A percentile compares a stretch with the other conserved stretches of the same genome.
Conservation (phyloP, 2,797 vertebrate species). For the Thripadectes ignobilis region DNA sequence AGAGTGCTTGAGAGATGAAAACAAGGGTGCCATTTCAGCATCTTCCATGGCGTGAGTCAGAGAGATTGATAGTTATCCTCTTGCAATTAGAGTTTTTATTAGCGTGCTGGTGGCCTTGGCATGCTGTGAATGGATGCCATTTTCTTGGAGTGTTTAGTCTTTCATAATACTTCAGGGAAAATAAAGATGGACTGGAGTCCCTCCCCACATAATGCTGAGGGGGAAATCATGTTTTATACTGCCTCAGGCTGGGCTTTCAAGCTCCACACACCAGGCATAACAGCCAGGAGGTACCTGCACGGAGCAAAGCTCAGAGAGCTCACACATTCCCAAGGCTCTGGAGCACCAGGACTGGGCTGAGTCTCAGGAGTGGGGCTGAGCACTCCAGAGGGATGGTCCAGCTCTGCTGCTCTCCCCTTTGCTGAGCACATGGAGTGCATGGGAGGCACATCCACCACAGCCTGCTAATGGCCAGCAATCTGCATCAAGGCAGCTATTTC, state of each 20-base stretch:
- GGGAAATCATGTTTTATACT: not conserved
- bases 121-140: constrained; percentile 38
- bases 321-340: fast-evolving
- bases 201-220: not conserved
- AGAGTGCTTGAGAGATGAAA: not conserved
- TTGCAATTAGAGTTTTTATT: constrained; percentile 61
- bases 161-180: constrained; percentile 14
- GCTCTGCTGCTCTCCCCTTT: not conserved
- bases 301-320: not conserved
- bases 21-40: constrained; percentile 52
- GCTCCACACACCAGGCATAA: not conserved
- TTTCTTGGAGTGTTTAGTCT: constrained; percentile 36
- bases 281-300: fast-evolving
- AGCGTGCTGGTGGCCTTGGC: not conserved
- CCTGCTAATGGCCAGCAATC: fast-evolving
- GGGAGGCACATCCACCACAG: not conserved
- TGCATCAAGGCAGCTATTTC: not conserved
- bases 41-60: constrained; percentile 46
- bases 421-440: not conserved
- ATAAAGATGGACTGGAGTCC: constrained; percentile 5
- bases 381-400: fast-evolving
- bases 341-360: not conserved
- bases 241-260: not conserved
- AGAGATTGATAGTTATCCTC: constrained; percentile 55
- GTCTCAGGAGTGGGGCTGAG: not conserved